Evolutionary conservation across 2,888 invertebrate species (phyloP), one percentile per base, ranked within the genome.

Genomic region (Helicoverpa assulta): DNA sequence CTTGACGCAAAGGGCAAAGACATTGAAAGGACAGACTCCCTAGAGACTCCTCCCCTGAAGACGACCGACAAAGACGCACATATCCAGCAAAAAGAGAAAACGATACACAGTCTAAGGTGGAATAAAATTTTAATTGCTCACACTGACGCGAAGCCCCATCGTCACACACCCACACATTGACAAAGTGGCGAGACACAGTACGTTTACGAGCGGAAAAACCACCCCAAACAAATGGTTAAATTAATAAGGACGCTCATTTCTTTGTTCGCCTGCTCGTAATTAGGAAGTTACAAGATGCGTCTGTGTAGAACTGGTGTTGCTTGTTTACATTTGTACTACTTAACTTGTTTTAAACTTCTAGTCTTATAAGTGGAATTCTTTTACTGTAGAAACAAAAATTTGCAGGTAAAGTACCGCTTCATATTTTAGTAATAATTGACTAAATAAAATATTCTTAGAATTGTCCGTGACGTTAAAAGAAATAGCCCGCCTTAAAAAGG

Each of bases 21-120:
- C 95, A 96, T 96, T 96, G 96, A 96, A 96, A 96, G 96, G 96
- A 96, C 96, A 96, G 96, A 96, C 96, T 96, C 96, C 96, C 96
- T 86, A 80, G 96, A 96, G 96, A 94, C 94, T 92, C 95, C 95
- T 93, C 94, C 94, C 94, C 95, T 92, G 93, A 95, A 95, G 95
- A 95, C 94, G 93, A 70, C 86, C 65, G 88, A 94, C 76, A 76
- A 85, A 78, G 94, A 95, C 90, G 84, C 87, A 88, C 84, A 84
- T 94, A 95, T 89, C 84, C 78, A 86, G 77, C 68, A 65, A 87
- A 88, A 76, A 79, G 92, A 88, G 92, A 93, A 73, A 78, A 78
- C 83, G 79, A 85, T 83, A 93, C 86, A 90, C 88, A 91, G 92
- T 93, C 94, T 93, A 93, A 95, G 94, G 94, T 94, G 90, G 93